These are phyloP conservation scores for Hyphantria cunea DNA, from an alignment of 1,140 invertebrate genomes.

Conservation along the genomic window DNA sequence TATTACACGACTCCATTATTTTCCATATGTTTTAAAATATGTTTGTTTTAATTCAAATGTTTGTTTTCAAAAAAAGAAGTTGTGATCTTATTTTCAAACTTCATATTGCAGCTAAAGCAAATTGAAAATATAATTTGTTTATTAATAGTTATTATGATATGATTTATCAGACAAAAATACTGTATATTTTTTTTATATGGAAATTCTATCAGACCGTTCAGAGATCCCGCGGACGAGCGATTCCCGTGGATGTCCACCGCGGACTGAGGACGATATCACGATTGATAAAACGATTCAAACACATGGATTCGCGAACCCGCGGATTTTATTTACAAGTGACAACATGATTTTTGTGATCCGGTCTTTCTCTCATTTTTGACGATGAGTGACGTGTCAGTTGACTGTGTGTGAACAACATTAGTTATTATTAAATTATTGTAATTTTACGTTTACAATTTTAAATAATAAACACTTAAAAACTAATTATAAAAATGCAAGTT, in stretches of 20 bases:
- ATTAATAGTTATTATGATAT: neutral
- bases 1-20: no score
- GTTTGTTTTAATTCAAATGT: neutral
- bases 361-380: neutral
- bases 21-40: neutral
- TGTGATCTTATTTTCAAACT: no score
- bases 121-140: no score
- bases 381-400: neutral
- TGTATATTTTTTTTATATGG: slow-evolving; percentile 9
- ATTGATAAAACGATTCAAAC: slow-evolving; percentile 6
- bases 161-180: neutral
- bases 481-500: no score
- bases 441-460: no score
- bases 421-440: no score
- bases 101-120: no score
- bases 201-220: neutral
- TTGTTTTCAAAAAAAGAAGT: neutral
- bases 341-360: neutral
- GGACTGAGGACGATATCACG: slow-evolving; percentile 7
- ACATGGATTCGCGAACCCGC: neutral
- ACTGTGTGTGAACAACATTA: neutral
- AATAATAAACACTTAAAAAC: no score
- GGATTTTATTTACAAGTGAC: neutral
- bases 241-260: slow-evolving; percentile 8
- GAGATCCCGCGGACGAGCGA: neutral